Evolutionary conservation across 2,797 vertebrate species (phyloP), one percentile per base, ranked within the genome.

Genomic region (Alcedo quadribrachys): DNA sequence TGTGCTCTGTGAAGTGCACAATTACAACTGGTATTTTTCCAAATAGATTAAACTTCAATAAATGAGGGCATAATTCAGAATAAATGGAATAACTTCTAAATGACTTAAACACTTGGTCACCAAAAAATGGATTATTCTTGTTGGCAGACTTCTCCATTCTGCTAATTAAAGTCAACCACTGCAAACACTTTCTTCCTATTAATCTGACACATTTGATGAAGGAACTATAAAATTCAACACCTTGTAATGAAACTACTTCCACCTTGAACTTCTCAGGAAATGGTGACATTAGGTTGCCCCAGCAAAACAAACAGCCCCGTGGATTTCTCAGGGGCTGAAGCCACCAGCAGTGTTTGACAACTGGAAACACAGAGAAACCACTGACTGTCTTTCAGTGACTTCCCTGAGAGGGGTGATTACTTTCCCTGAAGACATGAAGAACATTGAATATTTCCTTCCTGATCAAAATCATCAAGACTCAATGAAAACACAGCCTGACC

Each of bases 131-230:
- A 91, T 85, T 95, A 93, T 67, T 95, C 58, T 66, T 92, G 37
- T 57, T 93, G 81, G 55, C 74, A 96, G 71, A 93, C 54, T 96
- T 89, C 71, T 80, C 19, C 8, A 4, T 69, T 92, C 91, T 71
- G 91, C 69, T 93, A 82, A 94, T 95, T 94, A 94, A 96, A 97
- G 78, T 37, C 92, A 96, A 86, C 50, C 75, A 81, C 80, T 89
- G 93, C 89, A 95, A 96, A 90, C 61, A 71, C 19, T 87, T 91
- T 85, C 55, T 95, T 89, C 22, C 67, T 89, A 90, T 88, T 94
- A 94, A 94, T 94, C 68, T 92, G 89, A 90, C 75, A 85, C 16
- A 42, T 74, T 22, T 90, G 60, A 95, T 73, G 86, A 96, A 88
- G 90, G 50, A 94, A 90, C 68, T 74, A 69, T 63, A 95, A 96